Conservation (phyloP, 2,113 vertebrate genomes). For the Tetraodon nigroviridis region DNA sequence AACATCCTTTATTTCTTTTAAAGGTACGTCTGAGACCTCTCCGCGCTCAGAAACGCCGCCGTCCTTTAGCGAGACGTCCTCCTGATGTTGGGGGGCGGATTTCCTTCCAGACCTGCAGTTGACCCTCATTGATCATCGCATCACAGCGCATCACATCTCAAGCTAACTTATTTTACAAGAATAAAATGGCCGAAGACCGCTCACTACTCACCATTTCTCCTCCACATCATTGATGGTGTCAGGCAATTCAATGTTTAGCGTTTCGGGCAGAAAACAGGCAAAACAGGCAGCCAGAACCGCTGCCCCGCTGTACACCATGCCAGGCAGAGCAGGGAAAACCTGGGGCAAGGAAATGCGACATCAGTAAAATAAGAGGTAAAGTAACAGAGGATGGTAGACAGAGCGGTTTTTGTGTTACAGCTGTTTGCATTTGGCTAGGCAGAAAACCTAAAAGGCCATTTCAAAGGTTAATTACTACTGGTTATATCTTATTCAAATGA, state of each 20-base stretch:
- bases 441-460: no score
- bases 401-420: background rate
- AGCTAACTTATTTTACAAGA: background rate
- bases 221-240: constrained; percentile 86
- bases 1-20: constrained; percentile 56
- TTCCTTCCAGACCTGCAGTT: constrained; percentile 29
- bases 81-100: background rate
- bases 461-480: no score
- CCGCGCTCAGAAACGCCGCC: background rate
- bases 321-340: constrained; percentile 77
- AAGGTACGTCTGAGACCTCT: constrained; percentile 5
- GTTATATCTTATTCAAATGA: no score
- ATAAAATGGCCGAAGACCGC: background rate
- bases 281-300: constrained; percentile 71
- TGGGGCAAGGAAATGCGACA: constrained; percentile 20
- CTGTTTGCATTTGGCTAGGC: no score
- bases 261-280: constrained; percentile 81
- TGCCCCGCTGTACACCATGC: constrained; percentile 76
- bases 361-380: background rate
- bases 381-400: background rate
- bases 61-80: background rate
- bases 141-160: no score
- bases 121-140: no score
- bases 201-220: constrained; percentile 52
- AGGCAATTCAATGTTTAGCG: constrained; percentile 77